Evolutionary conservation across 2,888 invertebrate species (phyloP), one percentile per base, ranked within the genome.

Genomic region (Physocephala rufipes): DNA sequence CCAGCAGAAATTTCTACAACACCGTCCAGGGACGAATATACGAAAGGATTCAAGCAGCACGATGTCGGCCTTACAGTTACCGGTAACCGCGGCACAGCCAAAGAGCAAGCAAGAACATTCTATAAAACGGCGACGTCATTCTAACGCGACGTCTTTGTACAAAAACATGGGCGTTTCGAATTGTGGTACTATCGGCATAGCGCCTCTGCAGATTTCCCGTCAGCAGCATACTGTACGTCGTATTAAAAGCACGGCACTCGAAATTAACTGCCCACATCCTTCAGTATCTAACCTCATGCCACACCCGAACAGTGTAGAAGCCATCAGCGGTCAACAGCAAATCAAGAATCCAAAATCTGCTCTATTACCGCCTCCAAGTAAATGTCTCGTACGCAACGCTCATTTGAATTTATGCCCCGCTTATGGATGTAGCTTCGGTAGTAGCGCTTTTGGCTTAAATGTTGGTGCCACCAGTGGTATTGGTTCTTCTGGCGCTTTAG

Each of bases 221-320:
- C 76, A 74, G 45, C 77, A 76, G 62, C 75, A 77, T 5, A 80
- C 79, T 2, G 91, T 92, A 2, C 86, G 92, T 61, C 87, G 92
- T 61, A 92, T 92, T 67, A 90, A 91, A 79, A 92, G 92, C 77
- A 89, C 92, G 1, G 92, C 92, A 0, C 83, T 92, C 77, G 92
- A 92, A 83, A 91, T 91, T 62, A 90, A 90, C 24, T 92, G 91
- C 78, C 90, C 90, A 15, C 91, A 91, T 51, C 90, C 91, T 0
- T 90, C 90, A 73, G 89, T 90, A 26, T 90, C 90, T 73, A 91
- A 92, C 82, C 87, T 94, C 79, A 91, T 91, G n/a, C 90, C 92
- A 21, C 93, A 94, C 86, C 93, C 93, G 1, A 93, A 93, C 80
- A 93, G 93, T 82, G 91, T 92, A 59, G 93, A 94, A 84, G 91